Percentiles rank a stretch among this genome's conserved stretches.
Conservation (phyloP, 2,113 vertebrate species). For the Labeo rohita region DNA sequence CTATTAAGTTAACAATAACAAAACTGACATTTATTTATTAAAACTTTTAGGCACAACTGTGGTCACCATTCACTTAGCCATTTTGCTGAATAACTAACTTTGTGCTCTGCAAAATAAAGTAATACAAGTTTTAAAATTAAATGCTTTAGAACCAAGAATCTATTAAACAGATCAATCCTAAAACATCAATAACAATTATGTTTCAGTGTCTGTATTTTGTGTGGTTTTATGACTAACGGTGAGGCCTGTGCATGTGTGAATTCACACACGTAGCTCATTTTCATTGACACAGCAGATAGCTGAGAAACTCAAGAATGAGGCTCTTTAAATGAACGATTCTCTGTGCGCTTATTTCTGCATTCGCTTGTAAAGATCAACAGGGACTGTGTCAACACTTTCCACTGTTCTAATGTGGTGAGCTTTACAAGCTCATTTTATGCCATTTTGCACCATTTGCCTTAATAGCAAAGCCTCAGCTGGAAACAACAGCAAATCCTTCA, state of each 20-base stretch:
- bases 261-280: neutral
- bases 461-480: slow-evolving; percentile 43
- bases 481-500: slow-evolving; percentile 28
- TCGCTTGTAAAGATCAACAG: slow-evolving; percentile 39
- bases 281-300: neutral
- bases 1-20: no score
- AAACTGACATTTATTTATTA: no score
- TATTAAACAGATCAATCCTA: neutral
- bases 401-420: slow-evolving; percentile 24
- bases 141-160: no score
- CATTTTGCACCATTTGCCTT: slow-evolving; percentile 50
- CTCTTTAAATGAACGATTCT: slow-evolving; percentile 16
- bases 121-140: no score
- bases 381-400: slow-evolving; percentile 39
- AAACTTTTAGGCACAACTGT: neutral
- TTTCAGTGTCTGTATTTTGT: neutral
- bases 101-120: no score
- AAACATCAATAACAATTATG: neutral
- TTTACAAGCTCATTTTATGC: slow-evolving; percentile 57
- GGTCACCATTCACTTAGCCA: neutral
- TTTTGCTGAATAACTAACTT: neutral
- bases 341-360: slow-evolving; percentile 13
- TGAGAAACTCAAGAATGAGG: neutral
- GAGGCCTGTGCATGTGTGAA: neutral
- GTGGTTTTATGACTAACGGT: neutral